Evolutionary conservation across 2,113 vertebrate genomes (phyloP).

Genomic region (Caranx melampygus): DNA sequence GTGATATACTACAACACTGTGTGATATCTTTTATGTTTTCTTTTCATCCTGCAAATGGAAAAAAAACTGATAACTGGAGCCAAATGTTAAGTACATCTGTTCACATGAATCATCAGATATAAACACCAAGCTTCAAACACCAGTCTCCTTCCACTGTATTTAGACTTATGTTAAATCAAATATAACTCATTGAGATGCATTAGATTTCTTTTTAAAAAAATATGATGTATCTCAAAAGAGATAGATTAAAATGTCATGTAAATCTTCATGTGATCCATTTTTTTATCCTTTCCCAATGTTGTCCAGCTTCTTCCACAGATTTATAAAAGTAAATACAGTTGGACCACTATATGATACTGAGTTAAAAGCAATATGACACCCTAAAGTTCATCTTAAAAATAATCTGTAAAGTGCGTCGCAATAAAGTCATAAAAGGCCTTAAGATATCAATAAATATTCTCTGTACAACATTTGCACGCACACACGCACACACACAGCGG

Average conservation of each 20-base stretch:
- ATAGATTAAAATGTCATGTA: conserved; percentile 29
- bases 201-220: conserved; percentile 5
- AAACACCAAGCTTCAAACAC: conserved; percentile 13
- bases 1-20: conserved; percentile 11
- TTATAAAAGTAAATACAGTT: conserved; percentile 28
- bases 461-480: conserved; percentile 37
- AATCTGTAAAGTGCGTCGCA: conserved; percentile 74
- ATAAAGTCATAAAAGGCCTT: conserved; percentile 52
- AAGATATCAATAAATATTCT: conserved; percentile 68
- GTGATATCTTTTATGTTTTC: neutral
- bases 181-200: conserved; percentile 16
- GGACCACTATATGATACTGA: conserved; percentile 22
- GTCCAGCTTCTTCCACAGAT: conserved; percentile 11
- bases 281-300: conserved; percentile 6
- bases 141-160: conserved; percentile 19
- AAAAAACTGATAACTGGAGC: conserved; percentile 14
- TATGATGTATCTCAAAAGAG: neutral
- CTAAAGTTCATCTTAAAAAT: conserved; percentile 33
- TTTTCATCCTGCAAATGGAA: conserved; percentile 21
- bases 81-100: neutral
- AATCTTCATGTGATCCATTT: conserved; percentile 33
- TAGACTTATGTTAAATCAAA: neutral
- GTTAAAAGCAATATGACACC: conserved; percentile 45
- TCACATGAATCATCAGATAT: conserved; percentile 22
- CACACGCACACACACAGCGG: neutral